Conservation (phyloP, 2,113 vertebrate genomes). For the Anseranas semipalmata region DNA sequence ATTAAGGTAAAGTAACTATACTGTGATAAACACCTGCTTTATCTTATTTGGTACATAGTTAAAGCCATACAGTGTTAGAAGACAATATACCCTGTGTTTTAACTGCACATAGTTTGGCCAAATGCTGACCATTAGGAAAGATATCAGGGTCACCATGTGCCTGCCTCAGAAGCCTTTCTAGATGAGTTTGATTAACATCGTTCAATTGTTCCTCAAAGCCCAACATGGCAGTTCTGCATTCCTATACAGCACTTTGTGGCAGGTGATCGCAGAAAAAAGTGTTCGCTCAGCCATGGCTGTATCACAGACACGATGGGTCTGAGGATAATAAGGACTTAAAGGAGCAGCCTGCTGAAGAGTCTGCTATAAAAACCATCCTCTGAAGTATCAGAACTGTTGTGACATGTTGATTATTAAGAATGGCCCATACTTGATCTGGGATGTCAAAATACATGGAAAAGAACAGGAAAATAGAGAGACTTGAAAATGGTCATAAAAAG, state of each 20-base stretch:
- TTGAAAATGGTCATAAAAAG: background rate
- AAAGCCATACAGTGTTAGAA: background rate
- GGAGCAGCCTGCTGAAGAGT: background rate
- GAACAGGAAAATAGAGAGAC: fast-evolving
- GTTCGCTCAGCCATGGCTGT: background rate
- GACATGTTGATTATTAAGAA: background rate
- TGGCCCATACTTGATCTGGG: background rate
- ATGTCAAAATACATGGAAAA: background rate
- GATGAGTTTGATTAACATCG: background rate
- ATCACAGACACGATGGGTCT: background rate
- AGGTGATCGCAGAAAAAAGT: too few relatives aligned
- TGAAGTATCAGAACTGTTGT: background rate
- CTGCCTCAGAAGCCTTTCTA: background rate
- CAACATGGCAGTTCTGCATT: background rate
- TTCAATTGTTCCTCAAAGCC: background rate
- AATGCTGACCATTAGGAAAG: background rate
- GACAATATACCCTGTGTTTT: background rate
- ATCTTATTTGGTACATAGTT: background rate
- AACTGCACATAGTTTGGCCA: background rate
- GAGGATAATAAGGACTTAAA: background rate
- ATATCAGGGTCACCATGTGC: background rate
- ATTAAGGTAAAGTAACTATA: background rate
- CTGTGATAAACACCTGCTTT: background rate
- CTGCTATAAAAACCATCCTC: background rate
- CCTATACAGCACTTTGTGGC: background rate